Evolutionary conservation across 2,888 invertebrate genomes (phyloP).

Genomic region (Tetragonisca angustula): DNA sequence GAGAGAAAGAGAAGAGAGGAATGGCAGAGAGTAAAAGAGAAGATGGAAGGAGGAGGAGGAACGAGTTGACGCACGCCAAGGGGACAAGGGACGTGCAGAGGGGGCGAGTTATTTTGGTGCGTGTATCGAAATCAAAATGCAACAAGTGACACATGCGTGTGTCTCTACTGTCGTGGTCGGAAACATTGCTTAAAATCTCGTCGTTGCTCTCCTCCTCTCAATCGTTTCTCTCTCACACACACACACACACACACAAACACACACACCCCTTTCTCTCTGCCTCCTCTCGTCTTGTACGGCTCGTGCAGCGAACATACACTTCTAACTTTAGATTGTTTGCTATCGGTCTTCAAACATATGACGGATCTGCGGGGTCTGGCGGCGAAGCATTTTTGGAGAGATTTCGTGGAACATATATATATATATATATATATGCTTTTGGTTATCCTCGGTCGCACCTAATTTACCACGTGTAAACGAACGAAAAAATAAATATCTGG

Average conservation of each 20-base stretch:
- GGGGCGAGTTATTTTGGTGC: slow-evolving; percentile 76
- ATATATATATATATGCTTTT: background rate
- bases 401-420: background rate
- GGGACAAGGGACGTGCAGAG: slow-evolving; percentile 48
- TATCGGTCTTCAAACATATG: slow-evolving; percentile 39
- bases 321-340: slow-evolving; percentile 56
- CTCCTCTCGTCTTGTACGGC: slow-evolving; percentile 20
- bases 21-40: slow-evolving; percentile 6
- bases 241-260: too few relatives aligned
- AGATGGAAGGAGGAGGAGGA: slow-evolving; percentile 29
- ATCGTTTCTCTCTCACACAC: background rate
- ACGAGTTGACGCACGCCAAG: slow-evolving; percentile 51
- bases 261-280: background rate
- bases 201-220: slow-evolving; percentile 7
- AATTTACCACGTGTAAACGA: background rate
- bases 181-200: slow-evolving; percentile 65
- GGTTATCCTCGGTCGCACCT: background rate
- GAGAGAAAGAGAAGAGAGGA: slow-evolving; percentile 27
- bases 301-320: slow-evolving; percentile 54
- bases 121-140: slow-evolving; percentile 80
- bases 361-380: slow-evolving; percentile 23
- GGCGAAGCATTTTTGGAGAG: background rate
- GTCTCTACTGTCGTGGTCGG: slow-evolving; percentile 59
- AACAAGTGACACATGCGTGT: slow-evolving; percentile 78
- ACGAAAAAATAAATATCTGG: background rate